Percentiles rank a stretch among this genome's conserved stretches.
Evolutionary conservation across 2,797 vertebrate species (phyloP).

Genomic region (Heliangelus exortis): DNA sequence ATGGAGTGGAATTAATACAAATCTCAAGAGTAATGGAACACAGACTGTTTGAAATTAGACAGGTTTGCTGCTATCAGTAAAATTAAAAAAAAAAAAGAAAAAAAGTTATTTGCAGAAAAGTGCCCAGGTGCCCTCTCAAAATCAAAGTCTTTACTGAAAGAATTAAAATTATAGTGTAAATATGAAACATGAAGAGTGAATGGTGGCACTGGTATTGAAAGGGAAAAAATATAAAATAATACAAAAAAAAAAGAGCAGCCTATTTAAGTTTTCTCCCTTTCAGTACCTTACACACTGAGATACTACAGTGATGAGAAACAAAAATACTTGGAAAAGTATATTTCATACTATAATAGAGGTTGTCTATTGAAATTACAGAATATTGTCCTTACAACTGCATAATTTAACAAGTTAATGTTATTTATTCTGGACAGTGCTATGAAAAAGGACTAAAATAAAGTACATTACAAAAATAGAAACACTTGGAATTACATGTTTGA

Average conservation of each 20-base stretch:
- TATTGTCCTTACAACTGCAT: background rate
- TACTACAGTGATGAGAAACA: background rate
- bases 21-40: background rate
- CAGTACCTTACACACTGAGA: background rate
- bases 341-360: background rate
- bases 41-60: background rate
- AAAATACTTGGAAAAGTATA: background rate
- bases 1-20: conserved; percentile 5
- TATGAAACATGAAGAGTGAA: background rate
- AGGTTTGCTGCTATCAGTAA: background rate
- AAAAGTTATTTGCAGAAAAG: background rate
- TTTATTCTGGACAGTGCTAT: background rate
- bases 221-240: background rate
- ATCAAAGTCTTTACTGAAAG: background rate
- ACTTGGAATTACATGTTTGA: background rate
- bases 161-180: background rate
- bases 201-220: background rate
- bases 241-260: background rate
- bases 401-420: background rate
- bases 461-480: background rate
- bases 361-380: background rate
- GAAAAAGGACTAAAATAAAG: background rate
- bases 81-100: background rate
- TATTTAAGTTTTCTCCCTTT: background rate
- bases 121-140: background rate